phyloP scores from a whole-genome alignment of 1,140 invertebrate species.

The Armadillidium nasatum region DNA sequence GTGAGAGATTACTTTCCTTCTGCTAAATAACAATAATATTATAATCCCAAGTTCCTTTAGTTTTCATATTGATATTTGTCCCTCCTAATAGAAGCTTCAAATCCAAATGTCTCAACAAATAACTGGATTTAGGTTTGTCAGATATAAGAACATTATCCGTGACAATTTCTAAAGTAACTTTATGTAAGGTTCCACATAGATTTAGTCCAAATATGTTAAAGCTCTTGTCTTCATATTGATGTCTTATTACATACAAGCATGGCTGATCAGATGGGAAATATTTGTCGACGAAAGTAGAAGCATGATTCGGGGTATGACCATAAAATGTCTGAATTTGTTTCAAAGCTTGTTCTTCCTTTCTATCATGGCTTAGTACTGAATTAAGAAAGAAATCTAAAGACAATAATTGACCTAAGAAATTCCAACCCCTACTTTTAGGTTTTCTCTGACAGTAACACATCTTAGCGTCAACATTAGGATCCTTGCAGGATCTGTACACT shows the following conservation, averaged over 20 bases:
- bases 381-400: too few species aligned
- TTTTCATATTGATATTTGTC: slow-evolving; percentile 28
- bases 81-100: slow-evolving; percentile 30
- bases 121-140: slow-evolving; percentile 11
- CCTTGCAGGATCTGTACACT: slow-evolving; percentile 25
- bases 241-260: slow-evolving; percentile 31
- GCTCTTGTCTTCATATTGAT: slow-evolving; percentile 29
- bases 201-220: slow-evolving; percentile 29
- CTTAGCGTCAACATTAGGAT: slow-evolving; percentile 34
- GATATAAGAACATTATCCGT: slow-evolving; percentile 32
- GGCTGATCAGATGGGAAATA: slow-evolving; percentile 26
- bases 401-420: neutral
- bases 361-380: neutral
- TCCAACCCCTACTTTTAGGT: slow-evolving; percentile 19
- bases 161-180: slow-evolving; percentile 24
- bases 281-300: slow-evolving; percentile 25
- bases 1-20: too few species aligned
- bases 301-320: slow-evolving; percentile 19
- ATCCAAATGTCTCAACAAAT: slow-evolving; percentile 26
- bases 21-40: slow-evolving; percentile 24
- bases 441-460: slow-evolving; percentile 32
- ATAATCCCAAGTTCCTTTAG: slow-evolving; percentile 30
- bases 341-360: slow-evolving; percentile 11
- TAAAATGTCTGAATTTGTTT: slow-evolving; percentile 25
- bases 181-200: slow-evolving; percentile 26